Evolutionary conservation across 2,113 vertebrate species (phyloP).

Genomic region (Rattus rattus): DNA sequence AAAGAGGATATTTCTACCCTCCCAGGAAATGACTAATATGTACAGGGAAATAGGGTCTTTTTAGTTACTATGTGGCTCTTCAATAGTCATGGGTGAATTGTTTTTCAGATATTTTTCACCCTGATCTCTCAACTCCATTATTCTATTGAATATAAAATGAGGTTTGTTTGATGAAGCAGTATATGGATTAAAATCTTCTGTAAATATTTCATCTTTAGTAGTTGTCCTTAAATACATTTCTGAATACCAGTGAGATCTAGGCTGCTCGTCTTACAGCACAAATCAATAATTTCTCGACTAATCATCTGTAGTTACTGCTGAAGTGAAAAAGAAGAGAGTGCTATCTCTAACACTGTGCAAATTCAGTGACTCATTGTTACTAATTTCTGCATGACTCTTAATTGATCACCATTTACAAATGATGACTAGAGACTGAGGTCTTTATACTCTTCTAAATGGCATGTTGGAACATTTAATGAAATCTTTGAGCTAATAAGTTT

Average conservation of each 20-base stretch:
- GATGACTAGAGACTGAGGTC: neutral
- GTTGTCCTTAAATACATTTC: neutral
- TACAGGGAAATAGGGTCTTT: neutral
- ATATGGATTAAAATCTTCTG: neutral
- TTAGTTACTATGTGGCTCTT: neutral
- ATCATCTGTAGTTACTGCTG: neutral
- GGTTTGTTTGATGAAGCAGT: neutral
- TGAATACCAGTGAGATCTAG: neutral
- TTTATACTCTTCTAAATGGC: neutral
- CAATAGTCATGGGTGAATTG: neutral
- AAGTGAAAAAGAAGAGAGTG: neutral
- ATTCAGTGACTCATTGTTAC: neutral
- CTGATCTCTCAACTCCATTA: neutral
- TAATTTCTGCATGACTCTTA: neutral
- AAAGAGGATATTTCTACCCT: neutral
- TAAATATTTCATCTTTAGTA: neutral
- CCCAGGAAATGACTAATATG: neutral
- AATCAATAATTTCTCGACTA: neutral
- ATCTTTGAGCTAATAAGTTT: neutral
- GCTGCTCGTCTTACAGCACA: neutral
- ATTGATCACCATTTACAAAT: neutral
- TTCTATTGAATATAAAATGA: neutral
- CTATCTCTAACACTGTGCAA: neutral
- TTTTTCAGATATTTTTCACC: neutral
- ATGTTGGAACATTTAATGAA: neutral